Base-by-base conservation (phyloP, 2,797 vertebrate genomes). In the Cynopterus sphinx region DNA sequence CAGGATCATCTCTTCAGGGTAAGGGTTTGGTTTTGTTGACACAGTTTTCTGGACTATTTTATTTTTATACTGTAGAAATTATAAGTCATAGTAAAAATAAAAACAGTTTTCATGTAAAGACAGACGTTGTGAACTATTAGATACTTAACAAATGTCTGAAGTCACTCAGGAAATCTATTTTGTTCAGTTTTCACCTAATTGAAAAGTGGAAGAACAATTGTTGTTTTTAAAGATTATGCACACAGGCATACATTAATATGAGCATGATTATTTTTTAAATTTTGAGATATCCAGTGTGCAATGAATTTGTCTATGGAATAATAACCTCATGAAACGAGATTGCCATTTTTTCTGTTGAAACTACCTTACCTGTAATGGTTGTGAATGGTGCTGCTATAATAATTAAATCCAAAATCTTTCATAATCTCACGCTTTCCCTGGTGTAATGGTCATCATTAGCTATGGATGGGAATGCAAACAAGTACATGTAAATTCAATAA, bases 381-480 rank as follows among this genome's bases (percentile, higher is more conserved):
- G 12, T 94, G 96, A 98, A 97, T 94, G 73, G 79, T 92, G 75
- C 93, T 96, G 92, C 96, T 97, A 97, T 97, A 97, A 98, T 98
- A 98, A 98, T 98, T 96, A 98, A 98, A 98, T 97, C 95, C 96
- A 96, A 98, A 98, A 98, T 97, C 95, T 94, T 97, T 59, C 94
- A 96, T 98, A 97, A 98, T 98, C 97, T 94, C 94, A 28, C 57
- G 84, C 83, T 97, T 98, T 96, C 96, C 95, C 97, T 97, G 86
- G 98, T 98, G 97, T 97, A 97, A 96, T 98, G 94, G 95, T 97
- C 89, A 97, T 95, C 89, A 98, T 98, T 98, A 98, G 96, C 88
- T 92, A 90, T 96, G 97, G 97, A 98, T 98, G 97, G 97, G 97
- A 98, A 98, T 77, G 90, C 97, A 98, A 98, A 98, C 97, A 98